Percentiles rank a stretch among this genome's conserved stretches.
Evolutionary conservation across 2,113 vertebrate species (phyloP).

Genomic region (Myotis davidii): DNA sequence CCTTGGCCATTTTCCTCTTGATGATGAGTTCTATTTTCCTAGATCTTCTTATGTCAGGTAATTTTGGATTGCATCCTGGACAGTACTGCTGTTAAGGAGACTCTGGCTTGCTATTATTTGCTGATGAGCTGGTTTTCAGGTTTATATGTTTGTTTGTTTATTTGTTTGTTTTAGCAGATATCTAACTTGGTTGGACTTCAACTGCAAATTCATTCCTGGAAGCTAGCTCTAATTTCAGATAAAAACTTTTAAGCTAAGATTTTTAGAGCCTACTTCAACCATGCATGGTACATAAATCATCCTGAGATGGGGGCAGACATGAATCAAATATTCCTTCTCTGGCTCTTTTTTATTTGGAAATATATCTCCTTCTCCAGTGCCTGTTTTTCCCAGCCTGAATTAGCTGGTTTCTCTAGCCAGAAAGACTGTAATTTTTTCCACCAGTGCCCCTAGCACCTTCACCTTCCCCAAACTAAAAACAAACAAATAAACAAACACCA

Average conservation of each 20-base stretch:
- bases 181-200: neutral
- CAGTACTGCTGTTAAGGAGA: neutral
- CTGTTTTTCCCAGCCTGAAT: neutral
- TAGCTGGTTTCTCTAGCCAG: neutral
- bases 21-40: neutral
- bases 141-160: neutral
- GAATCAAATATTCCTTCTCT: neutral
- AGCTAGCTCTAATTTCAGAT: neutral
- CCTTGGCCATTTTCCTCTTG: neutral
- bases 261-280: neutral
- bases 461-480: neutral
- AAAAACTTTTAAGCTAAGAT: neutral
- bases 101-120: neutral
- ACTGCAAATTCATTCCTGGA: neutral
- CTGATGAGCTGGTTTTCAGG: neutral
- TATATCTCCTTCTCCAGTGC: neutral
- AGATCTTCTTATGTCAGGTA: neutral
- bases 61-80: neutral
- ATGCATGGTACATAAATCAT: neutral
- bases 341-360: neutral
- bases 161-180: neutral
- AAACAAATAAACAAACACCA: slow-evolving; percentile 3
- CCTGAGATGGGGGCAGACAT: neutral
- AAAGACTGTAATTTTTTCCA: neutral
- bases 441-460: neutral